phyloP scores from a whole-genome alignment of 2,113 vertebrate species.

The Albula goreensis region DNA sequence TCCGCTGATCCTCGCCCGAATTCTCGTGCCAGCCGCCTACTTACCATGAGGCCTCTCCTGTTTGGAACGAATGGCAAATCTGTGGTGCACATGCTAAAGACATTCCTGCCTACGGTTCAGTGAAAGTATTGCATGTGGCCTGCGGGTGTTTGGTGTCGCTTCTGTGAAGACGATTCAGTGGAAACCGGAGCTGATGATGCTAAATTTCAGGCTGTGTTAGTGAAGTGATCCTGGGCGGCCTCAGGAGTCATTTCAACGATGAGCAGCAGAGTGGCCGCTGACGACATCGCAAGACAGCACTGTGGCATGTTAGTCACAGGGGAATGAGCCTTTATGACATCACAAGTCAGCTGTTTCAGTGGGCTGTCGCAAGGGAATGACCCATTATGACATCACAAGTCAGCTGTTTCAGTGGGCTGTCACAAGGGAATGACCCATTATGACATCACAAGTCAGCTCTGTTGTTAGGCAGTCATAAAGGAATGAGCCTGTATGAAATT shows the following conservation, averaged over 20 bases:
- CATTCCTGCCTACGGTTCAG: neutral
- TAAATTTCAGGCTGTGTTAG: neutral
- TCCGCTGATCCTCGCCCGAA: neutral
- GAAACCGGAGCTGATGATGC: neutral
- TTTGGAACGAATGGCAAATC: neutral
- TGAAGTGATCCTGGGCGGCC: neutral
- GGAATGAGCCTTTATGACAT: neutral
- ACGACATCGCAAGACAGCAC: neutral
- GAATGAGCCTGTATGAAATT: neutral
- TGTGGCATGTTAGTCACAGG: neutral
- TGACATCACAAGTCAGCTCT: neutral
- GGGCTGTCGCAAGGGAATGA: neutral
- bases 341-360: neutral
- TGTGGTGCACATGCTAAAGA: neutral
- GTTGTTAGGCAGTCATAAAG: neutral
- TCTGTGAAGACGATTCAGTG: neutral
- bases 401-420: neutral
- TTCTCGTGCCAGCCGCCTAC: neutral
- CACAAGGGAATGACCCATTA: too few relatives aligned
- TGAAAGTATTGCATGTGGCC: neutral
- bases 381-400: neutral
- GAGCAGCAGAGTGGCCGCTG: neutral
- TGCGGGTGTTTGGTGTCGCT: neutral
- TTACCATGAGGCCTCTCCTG: neutral
- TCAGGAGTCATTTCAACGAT: neutral